Percentiles rank a stretch among this genome's conserved stretches.
Conservation (phyloP, 2,113 vertebrate genomes). For the Ellobius talpinus region DNA sequence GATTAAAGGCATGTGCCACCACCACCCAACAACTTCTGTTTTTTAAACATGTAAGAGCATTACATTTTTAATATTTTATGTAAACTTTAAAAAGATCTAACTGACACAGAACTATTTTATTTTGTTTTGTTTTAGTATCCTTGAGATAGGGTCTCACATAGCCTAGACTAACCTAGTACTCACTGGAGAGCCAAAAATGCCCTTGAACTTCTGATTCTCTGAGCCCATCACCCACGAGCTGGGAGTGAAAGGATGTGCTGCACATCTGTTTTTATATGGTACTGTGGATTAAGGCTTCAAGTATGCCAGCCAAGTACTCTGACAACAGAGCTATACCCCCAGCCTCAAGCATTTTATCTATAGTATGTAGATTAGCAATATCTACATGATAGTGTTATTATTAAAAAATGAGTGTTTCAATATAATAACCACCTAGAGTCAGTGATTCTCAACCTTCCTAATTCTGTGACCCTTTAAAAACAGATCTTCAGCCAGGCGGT, state of each 20-base stretch:
- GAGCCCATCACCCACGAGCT: neutral
- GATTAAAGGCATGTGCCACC: too few relatives aligned
- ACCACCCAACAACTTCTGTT: too few relatives aligned
- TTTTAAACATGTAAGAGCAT: too few relatives aligned
- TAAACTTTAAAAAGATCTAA: too few relatives aligned
- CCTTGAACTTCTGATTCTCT: neutral
- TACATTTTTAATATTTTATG: too few relatives aligned
- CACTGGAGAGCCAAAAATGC: neutral
- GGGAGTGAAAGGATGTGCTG: neutral
- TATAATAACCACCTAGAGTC: neutral
- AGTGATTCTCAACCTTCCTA: neutral
- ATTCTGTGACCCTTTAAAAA: neutral
- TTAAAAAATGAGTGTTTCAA: neutral
- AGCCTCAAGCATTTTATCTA: neutral
- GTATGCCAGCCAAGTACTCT: neutral
- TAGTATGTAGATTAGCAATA: neutral
- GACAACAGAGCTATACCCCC: neutral
- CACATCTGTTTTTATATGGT: neutral
- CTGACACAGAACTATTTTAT: too few relatives aligned
- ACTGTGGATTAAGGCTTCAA: neutral
- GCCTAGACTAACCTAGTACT: neutral
- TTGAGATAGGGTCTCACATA: neutral
- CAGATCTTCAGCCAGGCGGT: too few relatives aligned
- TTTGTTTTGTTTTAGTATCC: too few relatives aligned
- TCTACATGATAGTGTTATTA: neutral